A percentile compares a stretch with the other conserved stretches of the same genome.
Evolutionary conservation across 2,113 vertebrate genomes (phyloP).

Genomic region (Ariopsis seemanni): DNA sequence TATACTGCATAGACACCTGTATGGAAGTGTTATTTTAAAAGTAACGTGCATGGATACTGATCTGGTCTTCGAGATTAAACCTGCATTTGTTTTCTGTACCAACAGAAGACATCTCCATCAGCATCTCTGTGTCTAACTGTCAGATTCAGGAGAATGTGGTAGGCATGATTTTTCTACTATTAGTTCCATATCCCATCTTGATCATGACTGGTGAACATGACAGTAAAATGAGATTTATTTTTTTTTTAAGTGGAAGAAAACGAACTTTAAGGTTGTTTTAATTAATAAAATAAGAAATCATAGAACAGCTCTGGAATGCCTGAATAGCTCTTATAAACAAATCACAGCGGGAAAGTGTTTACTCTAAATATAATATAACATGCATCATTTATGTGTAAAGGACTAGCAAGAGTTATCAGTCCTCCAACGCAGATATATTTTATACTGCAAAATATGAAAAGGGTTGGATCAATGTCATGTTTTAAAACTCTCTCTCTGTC

Average conservation of each 20-base stretch:
- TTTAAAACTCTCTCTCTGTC: not conserved
- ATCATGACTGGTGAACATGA: not conserved
- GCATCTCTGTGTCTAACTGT: conserved; percentile 96
- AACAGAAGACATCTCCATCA: conserved; percentile 90
- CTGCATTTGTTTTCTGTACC: conserved; percentile 50
- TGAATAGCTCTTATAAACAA: conserved; percentile 4
- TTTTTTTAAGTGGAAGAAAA: not conserved
- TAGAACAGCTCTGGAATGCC: not conserved
- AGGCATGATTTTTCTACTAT: conserved; percentile 59
- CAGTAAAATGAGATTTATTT: not conserved
- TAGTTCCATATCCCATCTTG: not conserved
- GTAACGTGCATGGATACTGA: not conserved
- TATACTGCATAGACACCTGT: not conserved
- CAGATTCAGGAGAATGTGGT: conserved; percentile 99
- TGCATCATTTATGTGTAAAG: conserved; percentile 4
- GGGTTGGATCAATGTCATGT: conserved; percentile 4
- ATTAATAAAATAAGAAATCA: not conserved
- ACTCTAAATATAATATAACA: conserved; percentile 19
- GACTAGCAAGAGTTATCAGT: conserved; percentile 1
- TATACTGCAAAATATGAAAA: conserved; percentile 13
- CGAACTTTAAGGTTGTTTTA: not conserved
- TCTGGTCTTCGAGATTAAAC: not conserved
- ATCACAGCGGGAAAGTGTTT: conserved; percentile 11
- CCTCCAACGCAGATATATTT: not conserved
- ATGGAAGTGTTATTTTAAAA: not conserved